Base-by-base conservation (phyloP, 2,888 invertebrate genomes). In the Bruchidius siliquastri region DNA sequence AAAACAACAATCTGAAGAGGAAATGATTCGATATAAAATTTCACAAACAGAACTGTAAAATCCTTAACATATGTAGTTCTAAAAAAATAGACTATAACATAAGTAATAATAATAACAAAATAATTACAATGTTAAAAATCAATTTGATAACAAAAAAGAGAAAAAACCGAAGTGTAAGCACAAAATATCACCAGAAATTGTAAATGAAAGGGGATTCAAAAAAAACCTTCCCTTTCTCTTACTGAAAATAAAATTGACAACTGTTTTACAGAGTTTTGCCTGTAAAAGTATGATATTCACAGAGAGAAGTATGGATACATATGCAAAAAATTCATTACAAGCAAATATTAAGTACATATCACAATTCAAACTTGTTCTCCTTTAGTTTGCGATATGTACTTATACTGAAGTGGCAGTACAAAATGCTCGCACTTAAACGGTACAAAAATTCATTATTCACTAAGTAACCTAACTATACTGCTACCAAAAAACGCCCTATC, bases 41-140 rank as follows among this genome's bases (percentile, higher is more conserved):
- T 80, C 74, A 79, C 78, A 82, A 82, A 81, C 81, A 81, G 81
- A 81, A 82, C 82, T 79, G 80, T 79, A 82, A 80, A 79, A 78
- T 74, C 78, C 75, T 80, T 80, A 80, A 83, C 81, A 79, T 80
- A 49, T 13, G 18, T 4, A 80, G 79, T 77, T 78, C 79, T 80
- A 81, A 80, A 81, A 81, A 82, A 81, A 83, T 81, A 82, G 79
- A 82, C 81, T 81, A 80, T 82, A 81, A 81, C 79, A 80, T 80
- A 81, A 79, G 78, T 80, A 80, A 81, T 79, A 77, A 81, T 79
- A 77, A 79, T 77, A 79, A 80, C 78, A 80, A 80, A 76, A 78
- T 75, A 76, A 78, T 77, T 74, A 77, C 74, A 74, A 75, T 74
- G 79, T 77, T 77, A 74, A 75, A 49, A 67, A 67, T n/a, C 13